Evolutionary conservation across 2,113 vertebrate species (phyloP).

Genomic region (Ascaphus truei): DNA sequence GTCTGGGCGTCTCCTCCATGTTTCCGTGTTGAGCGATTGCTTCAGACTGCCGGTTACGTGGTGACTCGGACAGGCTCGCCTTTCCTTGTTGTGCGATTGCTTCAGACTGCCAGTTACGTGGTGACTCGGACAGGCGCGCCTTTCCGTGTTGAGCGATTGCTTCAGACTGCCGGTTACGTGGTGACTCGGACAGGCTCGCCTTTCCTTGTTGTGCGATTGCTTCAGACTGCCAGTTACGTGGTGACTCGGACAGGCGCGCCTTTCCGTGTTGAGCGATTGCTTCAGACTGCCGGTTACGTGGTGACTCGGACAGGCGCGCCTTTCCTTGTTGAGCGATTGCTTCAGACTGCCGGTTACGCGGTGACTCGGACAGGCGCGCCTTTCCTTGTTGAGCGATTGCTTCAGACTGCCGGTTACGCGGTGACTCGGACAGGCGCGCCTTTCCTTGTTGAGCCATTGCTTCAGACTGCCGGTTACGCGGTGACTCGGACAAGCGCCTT

Average conservation of each 20-base stretch:
- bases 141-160: neutral
- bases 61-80: neutral
- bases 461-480: neutral
- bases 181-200: neutral
- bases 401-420: neutral
- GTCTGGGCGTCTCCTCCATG: neutral
- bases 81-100: no score
- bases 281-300: neutral
- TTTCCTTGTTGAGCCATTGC: no score
- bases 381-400: neutral
- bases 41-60: neutral
- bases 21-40: neutral
- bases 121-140: neutral
- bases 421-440: neutral
- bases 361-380: neutral
- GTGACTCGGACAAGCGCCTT: neutral
- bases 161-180: neutral
- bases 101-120: no score
- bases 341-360: neutral
- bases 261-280: neutral
- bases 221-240: no score
- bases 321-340: no score
- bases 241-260: neutral
- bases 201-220: no score
- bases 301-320: neutral